Evolutionary conservation across 1,140 invertebrate genomes (phyloP).

Genomic region (Catajapyx aquilonaris): DNA sequence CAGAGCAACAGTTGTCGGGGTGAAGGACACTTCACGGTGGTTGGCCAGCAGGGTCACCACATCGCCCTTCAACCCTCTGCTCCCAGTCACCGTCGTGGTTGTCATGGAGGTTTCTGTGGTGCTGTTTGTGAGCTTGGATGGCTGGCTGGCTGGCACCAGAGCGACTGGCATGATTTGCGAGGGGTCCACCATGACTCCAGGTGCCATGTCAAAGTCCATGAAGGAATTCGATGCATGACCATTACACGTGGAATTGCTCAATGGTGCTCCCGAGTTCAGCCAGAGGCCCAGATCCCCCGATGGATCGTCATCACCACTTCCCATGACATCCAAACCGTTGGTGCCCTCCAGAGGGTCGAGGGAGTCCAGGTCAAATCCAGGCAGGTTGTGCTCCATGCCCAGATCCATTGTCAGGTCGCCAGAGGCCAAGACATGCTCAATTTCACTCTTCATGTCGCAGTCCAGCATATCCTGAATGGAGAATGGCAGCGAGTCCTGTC

Average conservation of each 20-base stretch:
- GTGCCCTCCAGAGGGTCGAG: conserved; percentile 11
- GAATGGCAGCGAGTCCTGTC: conserved; percentile 12
- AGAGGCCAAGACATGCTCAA: conserved; percentile 47
- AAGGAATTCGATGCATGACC: not conserved
- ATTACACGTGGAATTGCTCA: not conserved
- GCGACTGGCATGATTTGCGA: not conserved
- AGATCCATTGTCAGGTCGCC: conserved; percentile 33
- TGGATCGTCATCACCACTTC: not conserved
- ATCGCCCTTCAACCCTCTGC: too few species aligned
- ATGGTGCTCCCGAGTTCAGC: not conserved
- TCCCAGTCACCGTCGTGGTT: too few species aligned
- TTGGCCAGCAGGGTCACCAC: too few species aligned
- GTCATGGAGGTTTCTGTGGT: too few species aligned
- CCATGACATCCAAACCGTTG: conserved; percentile 8
- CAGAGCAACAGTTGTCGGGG: too few species aligned
- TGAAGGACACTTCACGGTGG: too few species aligned
- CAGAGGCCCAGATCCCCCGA: not conserved
- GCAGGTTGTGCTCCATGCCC: conserved; percentile 25
- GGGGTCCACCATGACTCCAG: not conserved
- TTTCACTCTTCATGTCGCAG: conserved; percentile 59
- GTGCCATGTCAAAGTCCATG: conserved; percentile 4
- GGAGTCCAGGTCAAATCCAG: not conserved
- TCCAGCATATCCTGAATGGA: conserved; percentile 41
- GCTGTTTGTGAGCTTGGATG: too few species aligned
- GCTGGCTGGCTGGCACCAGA: too few species aligned